Conservation (phyloP, 2,888 invertebrate genomes). For the Oscheius onirici region DNA sequence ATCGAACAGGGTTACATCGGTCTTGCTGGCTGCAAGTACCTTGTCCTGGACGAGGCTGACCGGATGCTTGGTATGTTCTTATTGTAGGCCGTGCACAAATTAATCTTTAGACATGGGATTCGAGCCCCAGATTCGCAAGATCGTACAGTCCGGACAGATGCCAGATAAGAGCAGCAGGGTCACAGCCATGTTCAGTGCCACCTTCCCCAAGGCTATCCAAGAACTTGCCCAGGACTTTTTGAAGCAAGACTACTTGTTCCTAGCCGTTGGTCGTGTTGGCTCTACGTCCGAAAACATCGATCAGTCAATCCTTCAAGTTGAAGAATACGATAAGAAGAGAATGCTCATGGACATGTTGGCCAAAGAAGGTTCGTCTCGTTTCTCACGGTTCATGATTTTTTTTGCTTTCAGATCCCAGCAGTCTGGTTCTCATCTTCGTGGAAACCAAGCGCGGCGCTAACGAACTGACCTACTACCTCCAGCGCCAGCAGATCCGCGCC, state of each 20-base stretch:
- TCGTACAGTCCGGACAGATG: constrained; percentile 92
- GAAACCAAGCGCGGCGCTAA: constrained; percentile 99
- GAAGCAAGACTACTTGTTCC: constrained; percentile 92
- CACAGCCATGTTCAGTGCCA: constrained; percentile 99
- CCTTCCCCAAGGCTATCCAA: constrained; percentile 98
- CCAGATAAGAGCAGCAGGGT: constrained; percentile 92
- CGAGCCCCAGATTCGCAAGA: constrained; percentile 61
- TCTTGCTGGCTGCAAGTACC: constrained; percentile 81
- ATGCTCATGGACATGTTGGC: constrained; percentile 92
- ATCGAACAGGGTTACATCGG: constrained; percentile 89
- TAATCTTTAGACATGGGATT: constrained; percentile 84
- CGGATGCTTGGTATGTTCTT: constrained; percentile 81
- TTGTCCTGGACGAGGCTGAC: constrained; percentile 98
- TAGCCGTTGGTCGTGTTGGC: constrained; percentile 98
- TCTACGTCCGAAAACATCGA: constrained; percentile 99
- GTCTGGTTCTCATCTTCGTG: constrained; percentile 93
- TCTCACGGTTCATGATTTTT: too few relatives aligned
- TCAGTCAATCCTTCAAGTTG: constrained; percentile 88
- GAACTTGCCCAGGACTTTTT: constrained; percentile 93
- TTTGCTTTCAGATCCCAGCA: constrained; percentile 71
- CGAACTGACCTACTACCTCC: constrained; percentile 91
- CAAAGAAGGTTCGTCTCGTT: constrained; percentile 43
- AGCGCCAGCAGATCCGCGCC: constrained; percentile 76
- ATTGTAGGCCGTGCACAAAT: not conserved
- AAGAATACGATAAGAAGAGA: constrained; percentile 94